Evolutionary conservation across 2,888 invertebrate genomes (phyloP), one percentile per base, ranked within the genome.

Genomic region (Macaria notata): DNA sequence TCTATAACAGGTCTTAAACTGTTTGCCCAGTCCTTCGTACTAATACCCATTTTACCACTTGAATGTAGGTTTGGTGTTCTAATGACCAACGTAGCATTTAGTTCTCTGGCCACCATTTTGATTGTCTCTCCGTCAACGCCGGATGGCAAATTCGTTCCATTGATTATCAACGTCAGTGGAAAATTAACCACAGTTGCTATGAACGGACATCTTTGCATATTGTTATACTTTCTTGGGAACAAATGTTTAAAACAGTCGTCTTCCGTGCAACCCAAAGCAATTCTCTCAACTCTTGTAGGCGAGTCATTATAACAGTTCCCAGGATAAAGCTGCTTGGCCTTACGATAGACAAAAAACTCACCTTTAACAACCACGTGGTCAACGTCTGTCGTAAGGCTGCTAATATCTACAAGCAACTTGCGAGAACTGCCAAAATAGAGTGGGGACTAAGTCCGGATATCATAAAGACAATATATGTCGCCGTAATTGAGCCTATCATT

Each of bases 1-100:
- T 4, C 9, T n/a, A 8, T 5, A 41, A 41, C 41, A n/a, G 19
- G 19, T 19, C 19, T 19, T 41, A 5, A 44, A 5, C 44, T 0
- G 29, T 5, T 29, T 5, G 5, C 31, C 31, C 31, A 46, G 31
- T 31, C 46, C 46, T 76, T 83, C 3, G 2, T 5, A 46, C 9
- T 4, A 30, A 4, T 30, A 0, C 6, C 9, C 4, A 3, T 9
- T 4, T 33, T 31, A n/a, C 39, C 7, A 3, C 5, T 6, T 38
- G 6, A 4, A 5, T 8, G 29, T 3, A 4, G 19, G 8, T 4
- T 31, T 9, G 46, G 46, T 5, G 4, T 9, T n/a, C 4, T 31
- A 4, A 46, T 38, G 6, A 6, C 8, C 6, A 47, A n/a, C 8
- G 47, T 38, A 4, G 47, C 47, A 19, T 47, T 47, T 4, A 47